Percentiles rank a stretch among this genome's conserved stretches.
These are phyloP conservation scores for Ditylenchus dipsaci DNA, from an alignment of 1,140 invertebrate genomes.

Conservation along the genomic window DNA sequence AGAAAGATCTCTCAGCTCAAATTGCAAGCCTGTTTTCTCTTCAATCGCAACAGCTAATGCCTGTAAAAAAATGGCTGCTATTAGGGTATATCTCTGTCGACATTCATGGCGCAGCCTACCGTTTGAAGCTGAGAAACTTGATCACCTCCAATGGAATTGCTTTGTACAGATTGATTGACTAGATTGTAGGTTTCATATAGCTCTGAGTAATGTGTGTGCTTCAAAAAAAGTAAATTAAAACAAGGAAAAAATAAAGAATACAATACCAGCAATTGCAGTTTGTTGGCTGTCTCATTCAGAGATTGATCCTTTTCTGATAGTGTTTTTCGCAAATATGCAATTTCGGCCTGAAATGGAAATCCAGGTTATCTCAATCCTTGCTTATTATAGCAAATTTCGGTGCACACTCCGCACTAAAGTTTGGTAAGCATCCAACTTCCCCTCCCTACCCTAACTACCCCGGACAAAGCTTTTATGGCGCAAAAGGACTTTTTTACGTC, in stretches of 20 bases:
- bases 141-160: constrained; percentile 7
- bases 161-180: constrained; percentile 3
- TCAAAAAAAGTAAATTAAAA: constrained; percentile 18
- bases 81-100: constrained; percentile 6
- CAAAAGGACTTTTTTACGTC: too few relatives aligned
- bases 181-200: constrained; percentile 39
- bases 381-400: too few relatives aligned
- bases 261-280: constrained; percentile 26
- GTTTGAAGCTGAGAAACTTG: constrained; percentile 45
- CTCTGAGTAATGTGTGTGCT: constrained; percentile 44
- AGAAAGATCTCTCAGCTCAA: constrained; percentile 28
- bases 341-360: constrained; percentile 30
- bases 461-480: too few relatives aligned
- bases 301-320: constrained; percentile 31
- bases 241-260: not conserved
- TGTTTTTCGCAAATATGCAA: constrained; percentile 12
- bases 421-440: too few relatives aligned
- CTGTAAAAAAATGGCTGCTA: constrained; percentile 13
- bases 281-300: constrained; percentile 6
- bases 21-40: constrained; percentile 42
- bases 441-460: too few relatives aligned
- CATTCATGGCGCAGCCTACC: constrained; percentile 17
- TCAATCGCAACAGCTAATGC: constrained; percentile 38
- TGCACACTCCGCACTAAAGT: too few relatives aligned
- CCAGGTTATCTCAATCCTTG: not conserved